phyloP scores from a whole-genome alignment of 2,888 invertebrate genomes.

The Apodemia zela region DNA sequence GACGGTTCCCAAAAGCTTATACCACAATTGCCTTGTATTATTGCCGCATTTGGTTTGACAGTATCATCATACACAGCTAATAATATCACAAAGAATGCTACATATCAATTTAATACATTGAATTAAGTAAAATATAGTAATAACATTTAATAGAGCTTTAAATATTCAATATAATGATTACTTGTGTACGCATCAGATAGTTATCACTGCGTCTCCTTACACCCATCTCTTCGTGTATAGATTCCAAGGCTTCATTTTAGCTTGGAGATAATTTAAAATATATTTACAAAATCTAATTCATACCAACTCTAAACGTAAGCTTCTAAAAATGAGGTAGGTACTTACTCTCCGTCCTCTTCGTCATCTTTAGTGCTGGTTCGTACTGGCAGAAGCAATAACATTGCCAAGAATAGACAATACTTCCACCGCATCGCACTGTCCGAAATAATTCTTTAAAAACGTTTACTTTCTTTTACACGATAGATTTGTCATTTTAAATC shows the following conservation, averaged over 20 bases:
- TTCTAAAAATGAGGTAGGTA: constrained; percentile 28
- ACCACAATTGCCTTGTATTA: too few species aligned
- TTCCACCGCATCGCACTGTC: constrained; percentile 51
- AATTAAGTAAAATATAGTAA: too few species aligned
- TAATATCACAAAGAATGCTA: too few species aligned
- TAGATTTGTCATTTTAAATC: constrained; percentile 67
- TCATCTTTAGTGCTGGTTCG: constrained; percentile 49
- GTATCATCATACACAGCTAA: too few species aligned
- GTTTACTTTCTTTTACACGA: constrained; percentile 45
- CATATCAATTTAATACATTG: too few species aligned
- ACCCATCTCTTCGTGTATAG: background rate
- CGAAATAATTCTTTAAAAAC: constrained; percentile 49
- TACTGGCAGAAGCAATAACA: constrained; percentile 55
- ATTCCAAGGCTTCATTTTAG: background rate
- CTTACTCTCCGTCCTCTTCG: constrained; percentile 57
- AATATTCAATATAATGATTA: too few species aligned
- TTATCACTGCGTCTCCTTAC: too few species aligned
- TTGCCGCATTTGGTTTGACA: too few species aligned
- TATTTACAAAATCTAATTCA: background rate
- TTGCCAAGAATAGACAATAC: constrained; percentile 53
- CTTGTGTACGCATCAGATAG: too few species aligned
- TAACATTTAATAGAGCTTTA: too few species aligned
- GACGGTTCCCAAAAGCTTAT: too few species aligned
- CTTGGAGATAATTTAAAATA: background rate
- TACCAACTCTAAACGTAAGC: background rate